phyloP scores from a whole-genome alignment of 1,140 invertebrate genomes.

The Brachionus sp. region DNA sequence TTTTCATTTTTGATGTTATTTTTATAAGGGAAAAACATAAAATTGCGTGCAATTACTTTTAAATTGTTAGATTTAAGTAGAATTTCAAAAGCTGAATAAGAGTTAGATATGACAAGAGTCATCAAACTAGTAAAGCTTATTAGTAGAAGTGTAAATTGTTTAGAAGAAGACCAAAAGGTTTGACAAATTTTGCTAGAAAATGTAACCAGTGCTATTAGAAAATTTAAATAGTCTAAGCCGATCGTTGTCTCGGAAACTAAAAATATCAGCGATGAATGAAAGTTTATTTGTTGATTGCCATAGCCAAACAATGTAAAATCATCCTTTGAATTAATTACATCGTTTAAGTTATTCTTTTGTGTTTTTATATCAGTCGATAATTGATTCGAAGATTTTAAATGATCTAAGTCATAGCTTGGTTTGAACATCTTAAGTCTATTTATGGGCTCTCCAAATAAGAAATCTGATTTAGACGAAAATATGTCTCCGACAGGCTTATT shows the following conservation, averaged over 20 bases:
- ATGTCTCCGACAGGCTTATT: conserved; percentile 38
- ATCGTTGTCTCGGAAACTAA: background rate
- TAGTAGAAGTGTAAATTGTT: background rate
- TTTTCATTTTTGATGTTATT: background rate
- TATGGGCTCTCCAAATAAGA: conserved; percentile 31
- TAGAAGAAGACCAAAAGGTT: conserved; percentile 12
- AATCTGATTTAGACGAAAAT: conserved; percentile 28
- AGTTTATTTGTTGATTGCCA: background rate
- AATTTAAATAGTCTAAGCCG: conserved; percentile 20
- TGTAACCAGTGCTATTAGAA: background rate
- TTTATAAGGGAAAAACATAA: background rate
- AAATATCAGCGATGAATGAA: background rate
- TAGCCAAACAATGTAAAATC: conserved; percentile 22
- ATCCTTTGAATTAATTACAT: conserved; percentile 29
- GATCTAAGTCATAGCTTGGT: background rate
- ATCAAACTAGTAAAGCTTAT: background rate
- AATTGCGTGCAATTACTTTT: conserved; percentile 28
- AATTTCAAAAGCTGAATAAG: conserved; percentile 21
- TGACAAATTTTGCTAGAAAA: background rate
- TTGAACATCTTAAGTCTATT: conserved; percentile 25
- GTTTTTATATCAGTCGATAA: background rate
- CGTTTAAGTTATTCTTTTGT: conserved; percentile 10
- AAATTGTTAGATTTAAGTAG: conserved; percentile 30
- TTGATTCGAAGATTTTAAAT: background rate
- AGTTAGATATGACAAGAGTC: background rate